Percentiles rank a stretch among this genome's conserved stretches.
These are phyloP conservation scores for Apeltes quadracus DNA, from an alignment of 2,113 vertebrate genomes.

Conservation along the genomic window DNA sequence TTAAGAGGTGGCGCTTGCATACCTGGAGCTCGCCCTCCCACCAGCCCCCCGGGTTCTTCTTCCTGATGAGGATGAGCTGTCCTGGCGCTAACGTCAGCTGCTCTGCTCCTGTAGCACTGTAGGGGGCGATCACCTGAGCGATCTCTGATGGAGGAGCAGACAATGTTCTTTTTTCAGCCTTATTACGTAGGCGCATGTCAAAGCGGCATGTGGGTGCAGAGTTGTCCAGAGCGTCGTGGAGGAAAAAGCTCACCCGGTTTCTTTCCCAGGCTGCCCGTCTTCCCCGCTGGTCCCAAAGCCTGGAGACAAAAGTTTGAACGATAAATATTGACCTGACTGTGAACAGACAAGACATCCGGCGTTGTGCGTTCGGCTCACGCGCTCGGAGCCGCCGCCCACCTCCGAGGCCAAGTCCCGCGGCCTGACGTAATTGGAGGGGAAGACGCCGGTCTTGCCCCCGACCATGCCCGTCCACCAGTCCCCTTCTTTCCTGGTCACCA, in stretches of 20 bases:
- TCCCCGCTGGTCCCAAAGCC: slow-evolving; percentile 91
- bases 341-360: background rate
- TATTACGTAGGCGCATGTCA: background rate
- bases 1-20: slow-evolving; percentile 29
- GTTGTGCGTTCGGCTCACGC: background rate
- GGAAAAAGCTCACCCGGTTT: slow-evolving; percentile 89
- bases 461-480: slow-evolving; percentile 98
- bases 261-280: slow-evolving; percentile 96
- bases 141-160: slow-evolving; percentile 84
- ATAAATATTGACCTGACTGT: background rate
- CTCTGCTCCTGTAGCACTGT: slow-evolving; percentile 93
- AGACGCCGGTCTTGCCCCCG: slow-evolving; percentile 93
- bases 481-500: slow-evolving; percentile 97
- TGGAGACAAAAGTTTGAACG: slow-evolving; percentile 54
- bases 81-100: slow-evolving; percentile 96
- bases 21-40: slow-evolving; percentile 99
- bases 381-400: slow-evolving; percentile 68
- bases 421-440: slow-evolving; percentile 98
- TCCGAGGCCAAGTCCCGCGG: slow-evolving; percentile 93
- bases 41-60: slow-evolving; percentile 99
- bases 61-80: slow-evolving; percentile 96
- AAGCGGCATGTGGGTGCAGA: no score
- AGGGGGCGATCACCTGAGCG: slow-evolving; percentile 96
- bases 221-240: background rate
- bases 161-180: background rate